A percentile compares a stretch with the other conserved stretches of the same genome.
Conservation (phyloP, 2,888 invertebrate genomes). For the Ypsolopha scabrella region DNA sequence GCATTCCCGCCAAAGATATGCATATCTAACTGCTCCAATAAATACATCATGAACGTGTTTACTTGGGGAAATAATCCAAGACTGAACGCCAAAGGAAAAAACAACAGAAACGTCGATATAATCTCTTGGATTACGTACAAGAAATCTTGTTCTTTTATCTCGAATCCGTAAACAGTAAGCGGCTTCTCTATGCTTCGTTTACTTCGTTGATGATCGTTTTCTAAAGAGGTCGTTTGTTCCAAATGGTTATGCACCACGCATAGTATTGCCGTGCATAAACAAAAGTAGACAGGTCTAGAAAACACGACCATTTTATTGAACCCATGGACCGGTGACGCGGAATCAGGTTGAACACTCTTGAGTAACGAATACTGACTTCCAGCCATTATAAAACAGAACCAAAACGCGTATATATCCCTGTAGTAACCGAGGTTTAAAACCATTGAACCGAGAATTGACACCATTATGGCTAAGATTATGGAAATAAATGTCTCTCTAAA, state of each 20-base stretch:
- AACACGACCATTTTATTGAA: slow-evolving; percentile 96
- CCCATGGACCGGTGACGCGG: slow-evolving; percentile 98
- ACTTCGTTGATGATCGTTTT: slow-evolving; percentile 22
- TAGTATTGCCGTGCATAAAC: slow-evolving; percentile 76
- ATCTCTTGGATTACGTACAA: slow-evolving; percentile 78
- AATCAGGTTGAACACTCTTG: slow-evolving; percentile 99
- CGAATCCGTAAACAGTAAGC: slow-evolving; percentile 56
- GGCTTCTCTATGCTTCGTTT: slow-evolving; percentile 41
- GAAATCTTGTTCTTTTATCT: slow-evolving; percentile 66
- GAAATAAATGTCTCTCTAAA: slow-evolving; percentile 85
- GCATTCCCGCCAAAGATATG: slow-evolving; percentile 92
- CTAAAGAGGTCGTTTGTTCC: slow-evolving; percentile 24
- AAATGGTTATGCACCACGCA: slow-evolving; percentile 53
- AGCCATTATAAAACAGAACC: slow-evolving; percentile 98
- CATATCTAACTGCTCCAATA: slow-evolving; percentile 96
- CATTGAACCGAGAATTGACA: slow-evolving; percentile 87
- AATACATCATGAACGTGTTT: slow-evolving; percentile 95
- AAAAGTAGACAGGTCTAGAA: slow-evolving; percentile 94
- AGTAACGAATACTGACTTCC: slow-evolving; percentile 96
- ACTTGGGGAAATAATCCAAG: slow-evolving; percentile 97
- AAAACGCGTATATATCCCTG: slow-evolving; percentile 91
- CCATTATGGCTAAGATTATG: slow-evolving; percentile 84
- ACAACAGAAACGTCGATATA: slow-evolving; percentile 83
- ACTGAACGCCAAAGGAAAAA: slow-evolving; percentile 95
- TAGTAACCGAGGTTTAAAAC: slow-evolving; percentile 89